A percentile compares a stretch with the other conserved stretches of the same genome.
These are phyloP conservation scores for Pelobates fuscus DNA, from an alignment of 2,113 vertebrate species.

Conservation along the genomic window DNA sequence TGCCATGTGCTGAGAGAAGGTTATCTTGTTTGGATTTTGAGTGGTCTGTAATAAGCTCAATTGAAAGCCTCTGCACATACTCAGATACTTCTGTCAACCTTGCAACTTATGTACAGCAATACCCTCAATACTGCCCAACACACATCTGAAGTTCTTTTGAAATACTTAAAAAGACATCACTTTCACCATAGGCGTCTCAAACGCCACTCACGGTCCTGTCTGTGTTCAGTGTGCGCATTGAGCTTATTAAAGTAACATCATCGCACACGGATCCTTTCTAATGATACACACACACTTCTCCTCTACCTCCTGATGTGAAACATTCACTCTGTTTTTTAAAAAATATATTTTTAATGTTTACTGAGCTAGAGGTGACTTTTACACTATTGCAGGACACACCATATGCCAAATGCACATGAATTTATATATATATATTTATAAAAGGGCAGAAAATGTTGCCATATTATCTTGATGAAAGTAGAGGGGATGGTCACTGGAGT, in stretches of 20 bases:
- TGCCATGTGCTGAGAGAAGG: not conserved
- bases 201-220: slow-evolving; percentile 14
- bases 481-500: no score
- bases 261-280: not conserved
- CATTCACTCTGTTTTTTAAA: no score
- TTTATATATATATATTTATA: no score
- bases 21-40: not conserved
- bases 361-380: no score
- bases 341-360: no score
- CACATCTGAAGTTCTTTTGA: slow-evolving; percentile 29
- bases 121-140: not conserved
- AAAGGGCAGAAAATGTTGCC: no score
- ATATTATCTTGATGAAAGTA: no score
- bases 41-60: not conserved
- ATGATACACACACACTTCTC: not conserved
- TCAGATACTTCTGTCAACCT: slow-evolving; percentile 25
- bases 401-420: no score
- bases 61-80: slow-evolving; percentile 9
- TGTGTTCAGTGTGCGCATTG: not conserved
- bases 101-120: not conserved
- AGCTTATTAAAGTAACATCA: slow-evolving; percentile 19
- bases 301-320: not conserved
- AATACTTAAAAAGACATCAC: slow-evolving; percentile 37
- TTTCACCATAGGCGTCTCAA: slow-evolving; percentile 15
- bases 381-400: no score